Conservation (phyloP, 2,888 invertebrate genomes). For the Pemphredon lugubris region DNA sequence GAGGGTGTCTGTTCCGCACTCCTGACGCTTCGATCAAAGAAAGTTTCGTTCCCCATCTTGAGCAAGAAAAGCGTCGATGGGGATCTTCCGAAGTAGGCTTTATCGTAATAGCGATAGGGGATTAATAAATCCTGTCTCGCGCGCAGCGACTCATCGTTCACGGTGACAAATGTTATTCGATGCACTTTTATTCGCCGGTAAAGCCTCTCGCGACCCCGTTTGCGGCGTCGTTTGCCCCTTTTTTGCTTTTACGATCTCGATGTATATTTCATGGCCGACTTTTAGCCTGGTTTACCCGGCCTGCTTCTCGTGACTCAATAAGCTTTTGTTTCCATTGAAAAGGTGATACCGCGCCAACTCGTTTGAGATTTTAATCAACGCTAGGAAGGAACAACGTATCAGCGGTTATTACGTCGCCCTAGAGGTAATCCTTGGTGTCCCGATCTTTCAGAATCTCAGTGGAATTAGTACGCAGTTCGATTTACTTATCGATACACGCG, state of each 20-base stretch:
- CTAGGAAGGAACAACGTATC: slow-evolving; percentile 51
- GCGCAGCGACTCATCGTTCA: too few species aligned
- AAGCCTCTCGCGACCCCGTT: too few species aligned
- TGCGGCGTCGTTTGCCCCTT: not conserved
- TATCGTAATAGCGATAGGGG: too few species aligned
- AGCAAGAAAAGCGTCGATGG: too few species aligned
- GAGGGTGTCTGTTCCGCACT: too few species aligned
- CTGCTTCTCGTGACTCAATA: slow-evolving; percentile 38
- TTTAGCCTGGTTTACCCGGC: slow-evolving; percentile 16
- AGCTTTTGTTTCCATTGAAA: slow-evolving; percentile 61
- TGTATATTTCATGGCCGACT: slow-evolving; percentile 18
- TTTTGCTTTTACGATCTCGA: slow-evolving; percentile 7
- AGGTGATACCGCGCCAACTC: slow-evolving; percentile 35
- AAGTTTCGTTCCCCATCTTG: too few species aligned
- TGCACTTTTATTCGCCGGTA: slow-evolving; percentile 9
- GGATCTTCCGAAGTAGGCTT: too few species aligned
- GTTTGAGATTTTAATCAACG: slow-evolving; percentile 60
- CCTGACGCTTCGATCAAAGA: too few species aligned
- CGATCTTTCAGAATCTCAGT: slow-evolving; percentile 8
- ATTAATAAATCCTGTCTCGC: too few species aligned
- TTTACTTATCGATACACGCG: too few species aligned
- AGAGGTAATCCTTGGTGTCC: slow-evolving; percentile 16
- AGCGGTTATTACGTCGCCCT: slow-evolving; percentile 34
- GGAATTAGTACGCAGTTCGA: not conserved
- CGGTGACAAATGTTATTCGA: too few species aligned